A percentile compares a stretch with the other conserved stretches of the same genome.
phyloP scores from a whole-genome alignment of 2,113 vertebrate species.

The Gulo gulo region DNA sequence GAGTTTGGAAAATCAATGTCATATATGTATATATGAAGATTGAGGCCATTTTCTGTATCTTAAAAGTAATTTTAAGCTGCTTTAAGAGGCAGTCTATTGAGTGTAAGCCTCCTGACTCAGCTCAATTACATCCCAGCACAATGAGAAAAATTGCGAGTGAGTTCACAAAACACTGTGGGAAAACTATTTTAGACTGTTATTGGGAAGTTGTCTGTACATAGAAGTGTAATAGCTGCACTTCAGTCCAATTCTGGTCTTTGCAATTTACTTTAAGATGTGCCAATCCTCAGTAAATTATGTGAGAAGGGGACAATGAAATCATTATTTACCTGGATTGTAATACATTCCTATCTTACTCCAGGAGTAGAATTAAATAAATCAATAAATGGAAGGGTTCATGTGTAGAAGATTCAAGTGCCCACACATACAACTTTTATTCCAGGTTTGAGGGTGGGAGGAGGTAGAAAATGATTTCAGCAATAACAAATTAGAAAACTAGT shows the following conservation, averaged over 20 bases:
- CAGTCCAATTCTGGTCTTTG: conserved; percentile 1
- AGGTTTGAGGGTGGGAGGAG: not conserved
- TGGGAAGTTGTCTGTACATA: conserved; percentile 31
- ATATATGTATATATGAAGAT: not conserved
- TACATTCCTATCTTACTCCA: not conserved
- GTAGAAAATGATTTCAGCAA: not conserved
- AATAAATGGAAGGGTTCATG: not conserved
- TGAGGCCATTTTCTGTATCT: conserved; percentile 17
- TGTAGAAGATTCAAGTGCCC: not conserved
- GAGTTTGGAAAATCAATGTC: conserved; percentile 25
- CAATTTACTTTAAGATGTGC: conserved; percentile 32
- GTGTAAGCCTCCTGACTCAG: conserved; percentile 6
- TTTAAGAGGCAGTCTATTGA: conserved; percentile 23
- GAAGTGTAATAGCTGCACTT: conserved; percentile 15
- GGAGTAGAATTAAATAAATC: conserved; percentile 31
- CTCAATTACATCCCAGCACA: conserved; percentile 24
- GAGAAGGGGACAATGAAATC: not conserved
- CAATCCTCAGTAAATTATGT: conserved; percentile 27
- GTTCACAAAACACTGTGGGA: not conserved
- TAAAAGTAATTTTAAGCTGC: conserved; percentile 51
- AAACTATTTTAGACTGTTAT: not conserved
- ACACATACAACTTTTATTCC: not conserved
- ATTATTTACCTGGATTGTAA: conserved; percentile 36
- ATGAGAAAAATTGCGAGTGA: conserved; percentile 17
- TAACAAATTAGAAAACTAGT: conserved; percentile 10